These are phyloP conservation scores for Excalfactoria chinensis DNA, from an alignment of 2,113 vertebrate species.

Conservation along the genomic window DNA sequence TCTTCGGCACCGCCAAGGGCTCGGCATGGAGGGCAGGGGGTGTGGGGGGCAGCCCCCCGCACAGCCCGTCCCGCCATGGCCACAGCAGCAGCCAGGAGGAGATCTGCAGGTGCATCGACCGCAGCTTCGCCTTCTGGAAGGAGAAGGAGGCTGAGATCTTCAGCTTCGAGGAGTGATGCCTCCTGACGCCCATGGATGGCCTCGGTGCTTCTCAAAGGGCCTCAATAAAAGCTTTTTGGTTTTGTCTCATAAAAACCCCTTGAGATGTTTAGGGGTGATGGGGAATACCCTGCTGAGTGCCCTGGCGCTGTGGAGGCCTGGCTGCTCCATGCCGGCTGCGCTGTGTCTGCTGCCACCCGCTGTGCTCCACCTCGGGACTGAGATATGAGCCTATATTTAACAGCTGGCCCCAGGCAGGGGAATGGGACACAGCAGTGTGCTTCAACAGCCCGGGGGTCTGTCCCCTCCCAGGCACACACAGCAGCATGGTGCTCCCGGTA, in stretches of 20 bases:
- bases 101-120: slow-evolving; percentile 92
- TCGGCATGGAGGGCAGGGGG: not conserved
- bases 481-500: not conserved
- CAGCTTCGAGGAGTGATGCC: slow-evolving; percentile 79
- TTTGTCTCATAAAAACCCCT: not conserved
- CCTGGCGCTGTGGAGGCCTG: too few relatives aligned
- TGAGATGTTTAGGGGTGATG: not conserved
- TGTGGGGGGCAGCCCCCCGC: slow-evolving; percentile 23
- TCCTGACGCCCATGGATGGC: not conserved
- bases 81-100: slow-evolving; percentile 79
- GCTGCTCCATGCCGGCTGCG: not conserved
- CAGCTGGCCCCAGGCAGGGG: not conserved
- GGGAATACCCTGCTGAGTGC: not conserved
- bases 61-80: slow-evolving; percentile 60
- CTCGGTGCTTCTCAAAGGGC: not conserved
- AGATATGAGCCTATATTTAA: not conserved
- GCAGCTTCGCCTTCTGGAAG: slow-evolving; percentile 98
- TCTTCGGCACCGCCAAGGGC: slow-evolving; percentile 79
- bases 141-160: slow-evolving; percentile 97
- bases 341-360: not conserved
- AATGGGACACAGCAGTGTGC: not conserved
- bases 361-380: not conserved
- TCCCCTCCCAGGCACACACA: not conserved
- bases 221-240: not conserved
- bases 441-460: not conserved